These are phyloP conservation scores for Pocillopora meandrina DNA, from an alignment of 92 coral and sea anemone genomes.

Conservation along the genomic window DNA sequence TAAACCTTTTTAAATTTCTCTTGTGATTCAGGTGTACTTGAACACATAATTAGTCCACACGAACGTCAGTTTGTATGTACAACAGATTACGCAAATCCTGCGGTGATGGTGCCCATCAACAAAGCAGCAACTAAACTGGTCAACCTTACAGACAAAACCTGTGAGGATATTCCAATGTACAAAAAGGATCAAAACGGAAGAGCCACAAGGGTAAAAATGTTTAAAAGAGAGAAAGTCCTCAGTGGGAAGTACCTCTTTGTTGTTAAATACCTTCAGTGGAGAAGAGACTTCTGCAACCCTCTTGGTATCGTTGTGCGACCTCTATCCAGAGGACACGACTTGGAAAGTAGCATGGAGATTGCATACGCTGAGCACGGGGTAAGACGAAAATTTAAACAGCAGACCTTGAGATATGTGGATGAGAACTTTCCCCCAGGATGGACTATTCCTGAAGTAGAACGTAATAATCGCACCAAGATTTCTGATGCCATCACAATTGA, in stretches of 20 bases:
- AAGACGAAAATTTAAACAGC: constrained; percentile 29
- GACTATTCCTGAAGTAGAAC: constrained; percentile 69
- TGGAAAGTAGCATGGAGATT: constrained; percentile 52
- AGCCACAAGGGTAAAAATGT: constrained; percentile 36
- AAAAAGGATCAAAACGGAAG: constrained; percentile 32
- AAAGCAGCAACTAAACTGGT: constrained; percentile 71
- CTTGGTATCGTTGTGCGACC: constrained; percentile 73
- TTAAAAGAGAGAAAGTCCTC: constrained; percentile 51
- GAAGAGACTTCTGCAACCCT: constrained; percentile 59
- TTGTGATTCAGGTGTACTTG: constrained; percentile 67
- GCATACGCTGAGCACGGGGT: constrained; percentile 72
- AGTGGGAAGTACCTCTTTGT: constrained; percentile 73
- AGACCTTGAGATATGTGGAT: constrained; percentile 28
- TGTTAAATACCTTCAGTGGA: constrained; percentile 81
- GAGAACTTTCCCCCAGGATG: constrained; percentile 48
- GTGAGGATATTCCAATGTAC: constrained; percentile 70
- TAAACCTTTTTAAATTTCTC: neutral
- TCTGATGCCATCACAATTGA: constrained; percentile 81
- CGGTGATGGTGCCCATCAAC: constrained; percentile 84
- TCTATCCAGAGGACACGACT: constrained; percentile 59
- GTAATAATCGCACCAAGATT: constrained; percentile 34
- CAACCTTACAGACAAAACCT: constrained; percentile 66
- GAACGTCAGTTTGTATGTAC: constrained; percentile 94
- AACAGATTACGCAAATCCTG: constrained; percentile 56
- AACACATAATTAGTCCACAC: constrained; percentile 73